Evolutionary conservation across 2,113 vertebrate species (phyloP), one percentile per base, ranked within the genome.

Genomic region (Grammomys dolichurus): DNA sequence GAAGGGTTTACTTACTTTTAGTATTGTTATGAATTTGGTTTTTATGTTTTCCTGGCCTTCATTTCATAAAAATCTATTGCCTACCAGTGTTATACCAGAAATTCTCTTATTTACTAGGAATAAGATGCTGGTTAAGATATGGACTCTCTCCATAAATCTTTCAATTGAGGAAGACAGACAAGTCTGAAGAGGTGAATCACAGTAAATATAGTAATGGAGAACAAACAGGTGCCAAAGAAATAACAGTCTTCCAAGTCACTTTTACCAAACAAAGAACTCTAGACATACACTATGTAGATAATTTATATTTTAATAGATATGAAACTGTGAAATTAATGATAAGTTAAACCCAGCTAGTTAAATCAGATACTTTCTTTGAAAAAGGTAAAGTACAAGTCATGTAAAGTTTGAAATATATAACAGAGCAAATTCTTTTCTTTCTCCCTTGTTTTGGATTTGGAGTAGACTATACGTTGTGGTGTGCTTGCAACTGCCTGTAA

Each of bases 391-490:
- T 69, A 26, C 93, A 80, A 94, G 76, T 63, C 85, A 90, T 65
- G 51, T 54, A 90, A 97, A 92, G 56, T 54, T 31, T 86, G 67
- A 95, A 19, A 91, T 90, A 90, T 5, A 91, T 20, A 90, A 82
- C 72, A 46, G 4, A 94, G 69, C 26, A 65, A 54, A 73, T 51
- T 58, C 46, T 84, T 40, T 75, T 78, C 46, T 94, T 97, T 97
- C 90, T 88, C 33, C 24, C n/a, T 87, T 69, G 31, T 93, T 97
- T 89, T 94, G 77, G 76, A 97, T 93, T 91, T 72, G 95, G 80
- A 92, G 78, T 75, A 98, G 94, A 91, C 87, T 89, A 48, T 96
- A 93, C 95, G 93, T 95, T 96, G 75, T 81, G 77, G 7, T 73
- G 7, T 28, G 54, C 96, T 97, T 28, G 80, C 75, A 73, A 46